Evolutionary conservation across 2,888 invertebrate genomes (phyloP), one percentile per base, ranked within the genome.

Genomic region (Amblyjoppa fuscipennis): DNA sequence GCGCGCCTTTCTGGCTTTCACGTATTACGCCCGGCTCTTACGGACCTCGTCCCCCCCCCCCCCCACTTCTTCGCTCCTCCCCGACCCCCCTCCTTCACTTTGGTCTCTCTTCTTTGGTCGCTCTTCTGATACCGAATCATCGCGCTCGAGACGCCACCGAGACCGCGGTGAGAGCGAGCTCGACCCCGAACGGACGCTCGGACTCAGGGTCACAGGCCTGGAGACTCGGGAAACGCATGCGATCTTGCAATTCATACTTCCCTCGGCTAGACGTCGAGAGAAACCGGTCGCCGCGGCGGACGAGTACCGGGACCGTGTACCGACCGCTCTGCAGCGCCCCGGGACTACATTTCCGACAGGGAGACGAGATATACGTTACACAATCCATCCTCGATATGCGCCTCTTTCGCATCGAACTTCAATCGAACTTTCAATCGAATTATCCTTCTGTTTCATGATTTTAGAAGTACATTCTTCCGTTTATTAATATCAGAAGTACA

Each of bases 1-100:
- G 71, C 56, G 53, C 34, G 31, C 34, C 70, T 56, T 73, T 73
- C 71, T 75, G 74, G 49, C 61, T 75, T 75, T 75, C 74, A 49
- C 49, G 38, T 38, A 7, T 38, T 66, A 38, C 59, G 59, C 7
- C 56, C 11, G 56, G 56, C 16, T 56, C 45, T 25, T 59, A 51
- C 56, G 38, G 25, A 34, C n/a, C 53, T 38, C 11, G 16, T 2
- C 7, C 38, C 41, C 56, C 31, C 25, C 16, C 38, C 53, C 53
- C 61, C 13, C 38, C 38, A 34, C 34, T 31, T 59, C 59, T 59
- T 25, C 9, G 0, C 25, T 28, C 25, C 20, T 59, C 0, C 20
- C 31, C 31, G 6, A 0, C 9, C 38, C 9, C 41, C 41, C 41
- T 41, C 34, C 20, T 28, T 59, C 59, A 25, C 56, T 56, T 56